A percentile compares a stretch with the other conserved stretches of the same genome.
Evolutionary conservation across 2,888 invertebrate species (phyloP).

Genomic region (Caenorhabditis sp.): DNA sequence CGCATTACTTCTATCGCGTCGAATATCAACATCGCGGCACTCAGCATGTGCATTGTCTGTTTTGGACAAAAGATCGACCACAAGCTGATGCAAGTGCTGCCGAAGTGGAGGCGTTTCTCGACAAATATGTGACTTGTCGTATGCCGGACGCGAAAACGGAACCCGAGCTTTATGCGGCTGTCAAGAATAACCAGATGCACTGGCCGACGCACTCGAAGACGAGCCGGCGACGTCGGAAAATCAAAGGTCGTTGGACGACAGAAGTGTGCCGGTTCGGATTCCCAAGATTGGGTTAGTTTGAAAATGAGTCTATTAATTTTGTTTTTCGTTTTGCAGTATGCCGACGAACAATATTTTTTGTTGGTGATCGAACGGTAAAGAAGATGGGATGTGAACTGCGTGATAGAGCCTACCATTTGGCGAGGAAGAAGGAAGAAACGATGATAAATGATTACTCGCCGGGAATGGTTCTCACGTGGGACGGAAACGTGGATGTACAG

Average conservation of each 20-base stretch:
- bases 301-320: too few species aligned
- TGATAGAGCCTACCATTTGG: not conserved
- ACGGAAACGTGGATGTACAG: constrained; percentile 39
- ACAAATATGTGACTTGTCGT: constrained; percentile 5
- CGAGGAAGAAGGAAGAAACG: constrained; percentile 1
- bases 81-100: not conserved
- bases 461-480: constrained; percentile 4
- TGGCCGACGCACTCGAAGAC: constrained; percentile 17
- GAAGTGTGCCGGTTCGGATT: constrained; percentile 12
- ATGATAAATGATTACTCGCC: constrained; percentile 31
- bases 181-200: constrained; percentile 15
- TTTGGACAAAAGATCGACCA: constrained; percentile 20
- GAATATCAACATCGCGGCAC: constrained; percentile 28
- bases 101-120: not conserved
- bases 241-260: not conserved
- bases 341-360: too few species aligned
- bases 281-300: too few species aligned
- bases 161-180: not conserved
- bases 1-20: constrained; percentile 3
- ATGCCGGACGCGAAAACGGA: constrained; percentile 13
- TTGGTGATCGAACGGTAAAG: too few species aligned
- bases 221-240: not conserved
- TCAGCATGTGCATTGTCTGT: constrained; percentile 20
- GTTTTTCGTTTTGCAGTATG: too few species aligned
- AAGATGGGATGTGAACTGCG: not conserved